These are phyloP conservation scores for Pipistrellus kuhlii DNA, from an alignment of 2,797 vertebrate species.

Conservation along the genomic window DNA sequence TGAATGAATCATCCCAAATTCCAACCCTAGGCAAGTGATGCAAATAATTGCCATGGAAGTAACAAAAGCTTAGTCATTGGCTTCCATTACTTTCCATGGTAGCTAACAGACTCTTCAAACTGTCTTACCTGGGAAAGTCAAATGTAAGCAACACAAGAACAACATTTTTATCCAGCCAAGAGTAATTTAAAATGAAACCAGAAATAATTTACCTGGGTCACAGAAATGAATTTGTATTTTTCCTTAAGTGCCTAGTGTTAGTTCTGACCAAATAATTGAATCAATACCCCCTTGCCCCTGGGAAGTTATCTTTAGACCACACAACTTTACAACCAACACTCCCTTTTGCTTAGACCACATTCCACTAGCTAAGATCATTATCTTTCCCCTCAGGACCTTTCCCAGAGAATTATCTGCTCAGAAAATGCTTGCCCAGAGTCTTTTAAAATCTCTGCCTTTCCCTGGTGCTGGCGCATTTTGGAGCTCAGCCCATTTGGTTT, in stretches of 20 bases:
- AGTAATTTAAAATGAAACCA: constrained; percentile 60
- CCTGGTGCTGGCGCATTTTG: too few relatives aligned
- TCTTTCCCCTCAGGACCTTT: too few relatives aligned
- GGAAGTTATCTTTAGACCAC: too few relatives aligned
- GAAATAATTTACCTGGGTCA: constrained; percentile 75
- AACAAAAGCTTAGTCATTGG: constrained; percentile 21
- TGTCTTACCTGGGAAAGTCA: constrained; percentile 62
- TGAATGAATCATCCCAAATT: constrained; percentile 52
- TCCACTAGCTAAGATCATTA: too few relatives aligned
- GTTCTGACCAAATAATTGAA: too few relatives aligned
- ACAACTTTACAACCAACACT: too few relatives aligned
- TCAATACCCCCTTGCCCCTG: too few relatives aligned
- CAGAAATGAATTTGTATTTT: constrained; percentile 70
- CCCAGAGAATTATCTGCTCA: too few relatives aligned
- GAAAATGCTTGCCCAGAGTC: too few relatives aligned
- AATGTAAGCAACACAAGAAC: constrained; percentile 47
- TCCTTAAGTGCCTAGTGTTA: constrained; percentile 33
- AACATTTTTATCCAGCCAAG: constrained; percentile 66
- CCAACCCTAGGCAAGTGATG: not conserved
- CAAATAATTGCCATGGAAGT: not conserved
- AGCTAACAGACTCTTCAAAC: constrained; percentile 47
- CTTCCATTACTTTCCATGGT: constrained; percentile 59
- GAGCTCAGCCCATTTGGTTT: too few relatives aligned
- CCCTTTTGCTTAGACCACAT: too few relatives aligned
- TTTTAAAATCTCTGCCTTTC: too few relatives aligned